These are phyloP conservation scores for Macrobrachium rosenbergii DNA, from an alignment of 1,140 invertebrate genomes.

Conservation along the genomic window DNA sequence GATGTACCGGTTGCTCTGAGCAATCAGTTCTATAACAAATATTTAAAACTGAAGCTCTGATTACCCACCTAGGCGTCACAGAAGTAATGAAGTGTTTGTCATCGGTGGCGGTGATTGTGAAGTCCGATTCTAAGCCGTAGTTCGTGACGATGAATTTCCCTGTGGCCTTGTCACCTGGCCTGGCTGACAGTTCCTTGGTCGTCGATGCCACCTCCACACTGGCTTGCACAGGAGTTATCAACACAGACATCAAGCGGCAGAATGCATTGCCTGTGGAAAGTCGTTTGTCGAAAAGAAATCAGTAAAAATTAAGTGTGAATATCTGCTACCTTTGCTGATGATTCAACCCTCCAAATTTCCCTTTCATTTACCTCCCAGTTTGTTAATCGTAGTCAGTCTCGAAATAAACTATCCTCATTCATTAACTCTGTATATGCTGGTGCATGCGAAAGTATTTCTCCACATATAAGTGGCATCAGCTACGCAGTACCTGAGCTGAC, in stretches of 20 bases:
- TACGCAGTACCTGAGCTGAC: not conserved
- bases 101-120: slow-evolving; percentile 39
- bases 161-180: not conserved
- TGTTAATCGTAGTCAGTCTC: too few species aligned
- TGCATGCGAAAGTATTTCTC: too few species aligned
- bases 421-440: too few species aligned
- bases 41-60: too few species aligned
- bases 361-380: too few species aligned
- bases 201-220: slow-evolving; percentile 44
- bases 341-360: too few species aligned
- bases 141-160: slow-evolving; percentile 40
- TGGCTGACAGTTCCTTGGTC: slow-evolving; percentile 25
- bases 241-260: slow-evolving; percentile 37
- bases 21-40: not conserved
- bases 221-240: slow-evolving; percentile 43
- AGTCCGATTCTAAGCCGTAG: slow-evolving; percentile 42
- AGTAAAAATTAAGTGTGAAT: too few species aligned
- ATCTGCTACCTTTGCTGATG: not conserved
- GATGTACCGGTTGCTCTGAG: too few species aligned
- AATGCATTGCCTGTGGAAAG: slow-evolving; percentile 37
- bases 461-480: too few species aligned
- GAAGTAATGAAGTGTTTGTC: slow-evolving; percentile 19
- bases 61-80: not conserved
- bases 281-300: not conserved
- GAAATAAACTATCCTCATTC: too few species aligned